These are phyloP conservation scores for Apostichopus japonicus DNA, from an alignment of 35 echinoderm and acorn worm species.

Conservation along the genomic window DNA sequence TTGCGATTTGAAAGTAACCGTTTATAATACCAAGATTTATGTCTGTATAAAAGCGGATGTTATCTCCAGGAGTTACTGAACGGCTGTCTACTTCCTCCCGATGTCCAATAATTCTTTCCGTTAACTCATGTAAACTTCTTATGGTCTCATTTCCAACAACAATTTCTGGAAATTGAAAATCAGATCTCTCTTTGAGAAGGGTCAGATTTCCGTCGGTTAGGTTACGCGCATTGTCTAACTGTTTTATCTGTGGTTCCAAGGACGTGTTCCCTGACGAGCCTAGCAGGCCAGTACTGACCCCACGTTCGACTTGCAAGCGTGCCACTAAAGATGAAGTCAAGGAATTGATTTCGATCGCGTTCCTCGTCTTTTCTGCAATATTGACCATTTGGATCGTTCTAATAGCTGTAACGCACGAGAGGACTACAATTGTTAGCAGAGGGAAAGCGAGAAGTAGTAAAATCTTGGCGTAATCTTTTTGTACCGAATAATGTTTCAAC, in stretches of 20 bases:
- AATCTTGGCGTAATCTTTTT: constrained; percentile 8
- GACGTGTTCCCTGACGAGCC: not conserved
- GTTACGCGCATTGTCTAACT: not conserved
- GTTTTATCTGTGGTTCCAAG: not conserved
- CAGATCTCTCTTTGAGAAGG: not conserved
- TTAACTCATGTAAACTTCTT: not conserved
- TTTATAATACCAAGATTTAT: constrained; percentile 13
- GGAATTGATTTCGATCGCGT: not conserved
- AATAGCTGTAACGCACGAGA: not conserved
- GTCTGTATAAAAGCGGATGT: constrained; percentile 9
- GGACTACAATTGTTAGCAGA: not conserved
- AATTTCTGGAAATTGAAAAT: not conserved
- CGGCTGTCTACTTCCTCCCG: not conserved
- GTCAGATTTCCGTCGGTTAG: not conserved
- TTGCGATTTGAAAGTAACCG: not conserved
- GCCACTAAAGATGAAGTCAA: not conserved
- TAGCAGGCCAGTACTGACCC: constrained; percentile 10
- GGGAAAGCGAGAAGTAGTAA: not conserved
- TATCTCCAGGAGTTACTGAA: not conserved
- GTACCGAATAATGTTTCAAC: not conserved
- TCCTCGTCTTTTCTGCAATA: not conserved
- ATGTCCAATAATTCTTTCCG: not conserved
- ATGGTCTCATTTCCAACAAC: not conserved
- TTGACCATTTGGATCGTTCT: not conserved
- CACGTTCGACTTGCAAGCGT: not conserved